Base-by-base conservation (phyloP, 1,140 invertebrate species). In the Atopsyche davidsoni region DNA sequence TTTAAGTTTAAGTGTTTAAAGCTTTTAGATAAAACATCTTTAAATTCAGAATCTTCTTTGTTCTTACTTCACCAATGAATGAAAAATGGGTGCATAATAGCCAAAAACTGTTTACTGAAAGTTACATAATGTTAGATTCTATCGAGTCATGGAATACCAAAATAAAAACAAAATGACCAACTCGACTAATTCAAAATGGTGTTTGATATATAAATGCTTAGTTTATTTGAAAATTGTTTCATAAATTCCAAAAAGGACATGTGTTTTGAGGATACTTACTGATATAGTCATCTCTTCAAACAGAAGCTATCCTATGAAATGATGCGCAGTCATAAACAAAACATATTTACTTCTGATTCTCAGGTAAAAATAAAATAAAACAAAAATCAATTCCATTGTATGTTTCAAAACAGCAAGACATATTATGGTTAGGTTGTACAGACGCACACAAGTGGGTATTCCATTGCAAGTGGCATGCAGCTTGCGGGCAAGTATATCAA, bases 271-370 rank as follows among this genome's bases (percentile, higher is more conserved):
- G 69, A 75, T 79, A 79, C 76, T 79, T 79, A 79, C 76, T 75
- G 73, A 69, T 70, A 65, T 67, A 62, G 63, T 70, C 66, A 74
- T 70, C 72, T 77, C 72, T 76, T 76, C 70, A 72, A 69, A 72
- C 71, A 73, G 70, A 74, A 75, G 75, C 75, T 78, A 78, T 77
- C 76, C 76, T 79, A 79, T 76, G 72, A 76, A 77, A 77, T 77
- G 76, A 75, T 75, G 75, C 75, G 76, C 75, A 77, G 73, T 76
- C 77, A 77, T 75, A 79, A 76, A 79, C 74, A 79, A 73, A 75
- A 79, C 75, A 77, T 77, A 75, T 75, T 77, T 67, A 55, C 51
- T 59, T 56, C 50, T 48, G 51, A 53, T 53, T 59, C 51, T 53
- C 31, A 56, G 50, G 35, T 50, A 59, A 52, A 34, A 51, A 51